Conservation (phyloP, 2,888 invertebrate species). For the Malacosoma neustria region DNA sequence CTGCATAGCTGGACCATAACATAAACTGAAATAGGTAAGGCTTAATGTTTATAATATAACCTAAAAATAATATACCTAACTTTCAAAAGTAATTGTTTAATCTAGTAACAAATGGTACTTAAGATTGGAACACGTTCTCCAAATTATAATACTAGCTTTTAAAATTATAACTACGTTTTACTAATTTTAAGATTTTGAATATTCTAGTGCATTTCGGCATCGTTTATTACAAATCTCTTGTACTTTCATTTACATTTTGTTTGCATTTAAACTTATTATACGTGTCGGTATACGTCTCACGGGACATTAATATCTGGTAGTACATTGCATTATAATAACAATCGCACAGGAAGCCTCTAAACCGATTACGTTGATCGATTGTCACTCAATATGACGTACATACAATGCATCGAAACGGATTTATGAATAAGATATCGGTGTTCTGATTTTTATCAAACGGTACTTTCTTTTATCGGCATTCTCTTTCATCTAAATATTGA, state of each 20-base stretch:
- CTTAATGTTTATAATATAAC: too few species aligned
- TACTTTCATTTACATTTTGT: constrained; percentile 17
- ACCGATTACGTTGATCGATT: constrained; percentile 64
- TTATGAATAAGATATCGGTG: constrained; percentile 51
- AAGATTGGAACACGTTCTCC: too few species aligned
- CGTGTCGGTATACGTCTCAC: constrained; percentile 34
- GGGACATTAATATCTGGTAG: constrained; percentile 61
- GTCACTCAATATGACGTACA: constrained; percentile 55
- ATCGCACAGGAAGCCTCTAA: constrained; percentile 61
- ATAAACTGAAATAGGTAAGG: too few species aligned
- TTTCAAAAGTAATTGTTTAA: too few species aligned
- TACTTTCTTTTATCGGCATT: constrained; percentile 23
- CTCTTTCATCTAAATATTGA: constrained; percentile 7
- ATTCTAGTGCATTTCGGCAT: too few species aligned
- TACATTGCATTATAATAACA: constrained; percentile 63
- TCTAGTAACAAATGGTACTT: too few species aligned
- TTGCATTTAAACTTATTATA: constrained; percentile 39
- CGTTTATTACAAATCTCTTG: too few species aligned
- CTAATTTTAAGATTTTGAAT: too few species aligned
- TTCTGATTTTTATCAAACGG: constrained; percentile 45
- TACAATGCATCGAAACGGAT: constrained; percentile 56
- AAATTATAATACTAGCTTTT: too few species aligned
- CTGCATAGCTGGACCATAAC: too few species aligned
- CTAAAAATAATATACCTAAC: too few species aligned
- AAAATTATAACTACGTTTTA: too few species aligned